Evolutionary conservation across 2,797 vertebrate species (phyloP).

Genomic region (Danio kyathit): DNA sequence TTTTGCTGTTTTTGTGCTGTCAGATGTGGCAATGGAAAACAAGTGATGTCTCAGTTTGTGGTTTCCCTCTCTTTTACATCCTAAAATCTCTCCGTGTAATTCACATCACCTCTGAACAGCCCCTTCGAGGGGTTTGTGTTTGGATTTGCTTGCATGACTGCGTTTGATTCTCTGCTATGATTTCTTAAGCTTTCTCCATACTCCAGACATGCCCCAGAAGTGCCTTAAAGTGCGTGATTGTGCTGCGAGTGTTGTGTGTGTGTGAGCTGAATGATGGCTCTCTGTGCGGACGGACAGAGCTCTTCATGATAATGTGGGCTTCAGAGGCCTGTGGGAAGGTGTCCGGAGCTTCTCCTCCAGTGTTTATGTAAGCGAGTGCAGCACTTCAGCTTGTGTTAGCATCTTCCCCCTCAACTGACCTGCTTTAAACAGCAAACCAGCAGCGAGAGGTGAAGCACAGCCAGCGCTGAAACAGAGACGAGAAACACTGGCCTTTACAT

Average conservation of each 20-base stretch:
- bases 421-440: constrained; percentile 52
- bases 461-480: constrained; percentile 50
- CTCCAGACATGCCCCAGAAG: constrained; percentile 20
- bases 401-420: constrained; percentile 62
- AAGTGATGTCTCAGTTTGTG: neutral
- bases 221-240: constrained; percentile 27
- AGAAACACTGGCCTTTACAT: constrained; percentile 59
- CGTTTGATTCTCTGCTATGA: constrained; percentile 18
- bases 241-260: constrained; percentile 21
- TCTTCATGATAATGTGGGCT: constrained; percentile 43
- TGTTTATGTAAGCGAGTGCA: constrained; percentile 64
- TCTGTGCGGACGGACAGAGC: constrained; percentile 42
- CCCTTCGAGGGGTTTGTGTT: constrained; percentile 22
- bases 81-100: neutral
- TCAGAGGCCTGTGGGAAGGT: constrained; percentile 58
- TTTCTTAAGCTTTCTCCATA: constrained; percentile 31
- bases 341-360: constrained; percentile 58
- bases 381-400: constrained; percentile 64
- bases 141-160: constrained; percentile 28
- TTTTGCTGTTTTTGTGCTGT: no score
- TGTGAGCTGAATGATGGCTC: constrained; percentile 40
- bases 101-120: neutral
- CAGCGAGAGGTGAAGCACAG: constrained; percentile 28
- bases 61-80: neutral
- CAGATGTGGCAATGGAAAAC: no score